Conservation (phyloP, 2,113 vertebrate species). For the Arizona elegans region DNA sequence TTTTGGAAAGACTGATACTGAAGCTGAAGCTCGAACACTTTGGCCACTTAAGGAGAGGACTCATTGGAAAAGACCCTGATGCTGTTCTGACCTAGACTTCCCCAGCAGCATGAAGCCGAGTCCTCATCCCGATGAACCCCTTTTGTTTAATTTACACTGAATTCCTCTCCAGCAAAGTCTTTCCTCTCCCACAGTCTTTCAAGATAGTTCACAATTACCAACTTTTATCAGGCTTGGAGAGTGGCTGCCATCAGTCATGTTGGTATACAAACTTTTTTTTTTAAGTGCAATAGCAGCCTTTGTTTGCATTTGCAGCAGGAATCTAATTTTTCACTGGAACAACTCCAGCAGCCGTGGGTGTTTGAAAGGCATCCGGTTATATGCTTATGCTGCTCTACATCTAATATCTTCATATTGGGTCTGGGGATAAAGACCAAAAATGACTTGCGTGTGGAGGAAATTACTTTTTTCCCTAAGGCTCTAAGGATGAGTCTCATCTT, state of each 20-base stretch:
- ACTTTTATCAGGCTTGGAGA: no score
- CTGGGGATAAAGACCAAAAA: not conserved
- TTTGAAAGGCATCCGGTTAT: not conserved
- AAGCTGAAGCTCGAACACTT: not conserved
- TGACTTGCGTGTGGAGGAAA: not conserved
- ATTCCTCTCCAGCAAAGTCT: no score
- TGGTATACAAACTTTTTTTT: not conserved
- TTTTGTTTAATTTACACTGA: no score
- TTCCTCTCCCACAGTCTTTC: no score
- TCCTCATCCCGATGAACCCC: no score
- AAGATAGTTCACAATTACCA: no score
- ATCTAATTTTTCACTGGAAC: not conserved
- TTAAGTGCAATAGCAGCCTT: not conserved
- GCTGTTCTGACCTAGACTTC: no score
- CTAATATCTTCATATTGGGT: not conserved
- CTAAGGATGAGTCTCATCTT: not conserved
- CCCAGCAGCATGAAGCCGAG: no score
- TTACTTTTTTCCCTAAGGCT: not conserved
- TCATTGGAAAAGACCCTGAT: not conserved
- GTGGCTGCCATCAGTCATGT: not conserved
- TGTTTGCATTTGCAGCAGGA: constrained; percentile 2
- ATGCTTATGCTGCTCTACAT: not conserved
- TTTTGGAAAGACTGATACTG: not conserved
- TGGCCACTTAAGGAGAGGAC: not conserved
- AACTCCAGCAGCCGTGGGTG: not conserved